Percentiles rank a stretch among this genome's conserved stretches.
phyloP scores from a whole-genome alignment of 2,797 vertebrate species.

The Valencia hispanica region DNA sequence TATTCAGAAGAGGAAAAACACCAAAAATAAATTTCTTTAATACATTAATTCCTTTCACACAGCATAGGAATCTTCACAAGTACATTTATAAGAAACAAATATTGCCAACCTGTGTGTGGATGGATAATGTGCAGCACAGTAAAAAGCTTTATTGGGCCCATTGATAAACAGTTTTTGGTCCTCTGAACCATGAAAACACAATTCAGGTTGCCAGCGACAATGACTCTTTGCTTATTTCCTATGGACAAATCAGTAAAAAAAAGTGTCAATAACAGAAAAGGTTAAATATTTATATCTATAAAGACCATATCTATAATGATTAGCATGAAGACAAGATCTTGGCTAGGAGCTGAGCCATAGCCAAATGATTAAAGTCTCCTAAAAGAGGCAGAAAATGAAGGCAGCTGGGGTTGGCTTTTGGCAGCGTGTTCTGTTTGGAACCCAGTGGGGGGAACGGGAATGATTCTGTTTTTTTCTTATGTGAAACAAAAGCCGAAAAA shows the following conservation, averaged over 20 bases:
- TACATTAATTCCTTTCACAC: conserved; percentile 61
- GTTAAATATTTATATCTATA: conserved; percentile 24
- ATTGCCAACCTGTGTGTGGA: conserved; percentile 38
- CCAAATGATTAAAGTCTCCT: conserved; percentile 46
- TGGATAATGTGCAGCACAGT: conserved; percentile 41
- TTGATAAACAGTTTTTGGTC: conserved; percentile 21
- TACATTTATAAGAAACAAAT: conserved; percentile 62
- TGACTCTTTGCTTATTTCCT: conserved; percentile 22
- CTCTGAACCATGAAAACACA: conserved; percentile 39
- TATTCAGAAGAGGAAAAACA: conserved; percentile 79
- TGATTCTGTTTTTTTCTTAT: conserved; percentile 1
- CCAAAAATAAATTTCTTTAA: conserved; percentile 79
- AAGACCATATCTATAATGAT: conserved; percentile 19
- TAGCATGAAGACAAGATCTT: conserved; percentile 41
- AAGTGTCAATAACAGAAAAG: conserved; percentile 30
- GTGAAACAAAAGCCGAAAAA: conserved; percentile 49
- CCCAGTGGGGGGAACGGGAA: conserved; percentile 27
- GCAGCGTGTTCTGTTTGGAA: conserved; percentile 57
- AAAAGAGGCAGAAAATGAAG: conserved; percentile 64
- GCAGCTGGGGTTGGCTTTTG: conserved; percentile 66
- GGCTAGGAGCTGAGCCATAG: conserved; percentile 54
- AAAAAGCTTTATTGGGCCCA: conserved; percentile 41
- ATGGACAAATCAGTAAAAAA: conserved; percentile 38
- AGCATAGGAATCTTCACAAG: conserved; percentile 56
- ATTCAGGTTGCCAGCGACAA: conserved; percentile 34